Conservation (phyloP, 2,113 vertebrate species). For the Ciconia stormi region DNA sequence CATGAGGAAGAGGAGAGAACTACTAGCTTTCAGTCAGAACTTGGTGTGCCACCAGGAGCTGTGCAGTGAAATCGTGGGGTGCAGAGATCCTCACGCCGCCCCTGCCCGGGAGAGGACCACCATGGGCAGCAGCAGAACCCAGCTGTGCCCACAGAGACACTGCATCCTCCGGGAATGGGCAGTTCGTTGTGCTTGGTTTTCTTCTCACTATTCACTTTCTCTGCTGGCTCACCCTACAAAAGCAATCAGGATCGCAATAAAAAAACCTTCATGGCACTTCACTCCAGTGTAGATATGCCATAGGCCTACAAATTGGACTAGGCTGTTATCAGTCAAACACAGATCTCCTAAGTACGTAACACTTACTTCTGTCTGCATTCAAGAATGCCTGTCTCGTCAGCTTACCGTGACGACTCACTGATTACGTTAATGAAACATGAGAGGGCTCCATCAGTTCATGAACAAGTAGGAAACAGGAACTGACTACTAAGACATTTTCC, state of each 20-base stretch:
- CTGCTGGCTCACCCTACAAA: background rate
- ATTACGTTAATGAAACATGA: background rate
- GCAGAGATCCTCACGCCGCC: background rate
- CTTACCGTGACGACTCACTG: background rate
- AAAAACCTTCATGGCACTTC: background rate
- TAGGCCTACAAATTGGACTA: background rate
- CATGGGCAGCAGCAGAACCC: background rate
- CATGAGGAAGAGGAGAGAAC: background rate
- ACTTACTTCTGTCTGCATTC: background rate
- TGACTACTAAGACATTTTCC: background rate
- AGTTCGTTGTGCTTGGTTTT: background rate
- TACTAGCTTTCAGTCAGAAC: background rate
- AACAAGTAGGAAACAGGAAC: background rate
- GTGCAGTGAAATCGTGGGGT: background rate
- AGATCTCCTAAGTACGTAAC: background rate
- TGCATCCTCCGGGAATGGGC: background rate
- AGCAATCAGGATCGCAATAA: background rate
- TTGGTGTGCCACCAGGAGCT: background rate
- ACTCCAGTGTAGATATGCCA: background rate
- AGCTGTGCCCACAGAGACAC: background rate
- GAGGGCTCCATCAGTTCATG: background rate
- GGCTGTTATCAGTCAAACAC: constrained; percentile 11
- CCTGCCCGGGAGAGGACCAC: background rate
- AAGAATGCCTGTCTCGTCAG: background rate
- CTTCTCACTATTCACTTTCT: background rate